A percentile compares a stretch with the other conserved stretches of the same genome.
These are phyloP conservation scores for Serilophus lunatus DNA, from an alignment of 2,113 vertebrate genomes.

Conservation along the genomic window DNA sequence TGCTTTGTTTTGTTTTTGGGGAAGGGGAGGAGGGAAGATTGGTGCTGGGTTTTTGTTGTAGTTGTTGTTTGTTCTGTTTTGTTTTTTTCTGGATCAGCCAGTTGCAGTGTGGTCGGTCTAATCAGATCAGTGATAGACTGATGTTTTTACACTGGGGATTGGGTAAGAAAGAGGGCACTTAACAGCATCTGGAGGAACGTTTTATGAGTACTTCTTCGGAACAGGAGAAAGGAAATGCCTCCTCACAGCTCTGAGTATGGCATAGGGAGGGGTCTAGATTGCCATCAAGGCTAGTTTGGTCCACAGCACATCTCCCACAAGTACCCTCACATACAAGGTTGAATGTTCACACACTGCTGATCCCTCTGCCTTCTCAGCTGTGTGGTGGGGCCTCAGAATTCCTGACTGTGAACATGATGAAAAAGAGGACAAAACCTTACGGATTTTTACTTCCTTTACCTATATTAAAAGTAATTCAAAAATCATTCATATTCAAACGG, in stretches of 20 bases:
- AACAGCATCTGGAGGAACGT: not conserved
- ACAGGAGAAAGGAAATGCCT: not conserved
- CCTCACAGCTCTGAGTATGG: not conserved
- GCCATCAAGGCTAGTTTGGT: not conserved
- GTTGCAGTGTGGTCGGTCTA: not conserved
- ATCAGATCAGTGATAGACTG: not conserved
- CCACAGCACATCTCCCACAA: not conserved
- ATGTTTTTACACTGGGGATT: not conserved
- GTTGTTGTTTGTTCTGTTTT: not conserved
- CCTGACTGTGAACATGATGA: not conserved
- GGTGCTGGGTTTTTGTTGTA: no score
- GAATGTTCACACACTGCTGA: not conserved
- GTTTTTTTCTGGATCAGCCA: not conserved
- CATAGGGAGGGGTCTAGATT: not conserved
- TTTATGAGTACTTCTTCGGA: not conserved
- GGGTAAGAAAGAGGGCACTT: not conserved
- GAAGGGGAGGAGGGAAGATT: no score
- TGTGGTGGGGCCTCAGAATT: not conserved
- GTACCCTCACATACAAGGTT: not conserved
- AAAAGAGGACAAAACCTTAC: not conserved
- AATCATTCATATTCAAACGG: not conserved
- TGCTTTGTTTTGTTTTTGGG: not conserved
- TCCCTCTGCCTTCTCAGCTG: not conserved
- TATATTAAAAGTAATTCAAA: not conserved
- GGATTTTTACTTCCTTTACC: not conserved